Percentiles rank a stretch among this genome's conserved stretches.
phyloP scores from a whole-genome alignment of 2,888 invertebrate genomes.

The Lacanobia oleracea region DNA sequence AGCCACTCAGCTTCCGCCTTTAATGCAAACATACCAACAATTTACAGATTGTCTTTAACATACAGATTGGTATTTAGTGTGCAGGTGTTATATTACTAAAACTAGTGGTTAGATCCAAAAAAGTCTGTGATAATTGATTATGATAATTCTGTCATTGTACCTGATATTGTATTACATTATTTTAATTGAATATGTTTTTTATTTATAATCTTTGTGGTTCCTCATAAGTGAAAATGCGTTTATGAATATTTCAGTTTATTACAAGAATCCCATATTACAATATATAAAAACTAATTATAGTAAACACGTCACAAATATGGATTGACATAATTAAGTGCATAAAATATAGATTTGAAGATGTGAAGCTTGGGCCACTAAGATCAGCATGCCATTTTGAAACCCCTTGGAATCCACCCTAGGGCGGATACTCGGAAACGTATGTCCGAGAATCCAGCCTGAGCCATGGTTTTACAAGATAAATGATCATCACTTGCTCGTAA shows the following conservation, averaged over 20 bases:
- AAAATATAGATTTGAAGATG: slow-evolving; percentile 26
- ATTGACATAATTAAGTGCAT: slow-evolving; percentile 32
- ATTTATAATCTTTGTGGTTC: slow-evolving; percentile 26
- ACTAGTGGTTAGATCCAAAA: slow-evolving; percentile 45
- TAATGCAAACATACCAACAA: slow-evolving; percentile 85
- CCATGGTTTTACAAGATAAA: too few species aligned
- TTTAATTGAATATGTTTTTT: slow-evolving; percentile 29
- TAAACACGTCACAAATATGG: slow-evolving; percentile 43
- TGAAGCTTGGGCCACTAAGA: slow-evolving; percentile 25
- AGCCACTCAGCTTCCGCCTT: slow-evolving; percentile 91
- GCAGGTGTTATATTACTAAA: slow-evolving; percentile 60
- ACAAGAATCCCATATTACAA: slow-evolving; percentile 70
- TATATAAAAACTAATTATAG: slow-evolving; percentile 63
- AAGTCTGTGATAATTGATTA: slow-evolving; percentile 73
- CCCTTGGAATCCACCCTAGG: too few species aligned
- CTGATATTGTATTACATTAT: slow-evolving; percentile 69
- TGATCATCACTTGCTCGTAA: too few species aligned
- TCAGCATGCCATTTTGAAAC: too few species aligned
- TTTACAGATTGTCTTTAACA: slow-evolving; percentile 77
- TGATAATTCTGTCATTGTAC: slow-evolving; percentile 70
- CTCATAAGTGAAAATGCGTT: slow-evolving; percentile 77
- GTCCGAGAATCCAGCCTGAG: too few species aligned
- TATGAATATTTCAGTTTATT: slow-evolving; percentile 73
- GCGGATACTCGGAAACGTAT: too few species aligned
- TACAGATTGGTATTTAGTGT: slow-evolving; percentile 72